Conservation (phyloP, 2,888 invertebrate species). For the Buathra laborator region DNA sequence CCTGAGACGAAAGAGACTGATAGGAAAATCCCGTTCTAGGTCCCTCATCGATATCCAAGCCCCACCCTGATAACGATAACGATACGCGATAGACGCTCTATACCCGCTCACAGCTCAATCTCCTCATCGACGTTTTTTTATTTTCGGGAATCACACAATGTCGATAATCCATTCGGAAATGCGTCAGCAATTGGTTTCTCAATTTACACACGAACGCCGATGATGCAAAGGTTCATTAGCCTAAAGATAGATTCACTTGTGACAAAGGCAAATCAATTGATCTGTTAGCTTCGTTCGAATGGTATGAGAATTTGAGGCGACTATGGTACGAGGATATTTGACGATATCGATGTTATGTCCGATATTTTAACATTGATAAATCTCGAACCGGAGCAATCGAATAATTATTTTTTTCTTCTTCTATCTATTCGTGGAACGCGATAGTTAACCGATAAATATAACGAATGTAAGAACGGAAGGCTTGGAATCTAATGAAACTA, state of each 20-base stretch:
- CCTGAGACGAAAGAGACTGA: slow-evolving; percentile 79
- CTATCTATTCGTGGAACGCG: not conserved
- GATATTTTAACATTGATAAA: slow-evolving; percentile 22
- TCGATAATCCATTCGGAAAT: slow-evolving; percentile 19
- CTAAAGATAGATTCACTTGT: slow-evolving; percentile 10
- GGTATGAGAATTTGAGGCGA: not conserved
- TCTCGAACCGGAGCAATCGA: not conserved
- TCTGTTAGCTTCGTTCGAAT: slow-evolving; percentile 13
- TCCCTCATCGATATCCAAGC: slow-evolving; percentile 83
- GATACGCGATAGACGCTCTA: slow-evolving; percentile 75
- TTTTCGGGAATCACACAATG: slow-evolving; percentile 38
- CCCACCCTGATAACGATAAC: slow-evolving; percentile 83
- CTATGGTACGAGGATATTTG: not conserved
- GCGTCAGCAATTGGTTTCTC: not conserved
- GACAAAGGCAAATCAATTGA: slow-evolving; percentile 24
- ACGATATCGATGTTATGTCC: slow-evolving; percentile 11
- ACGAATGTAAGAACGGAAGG: slow-evolving; percentile 19
- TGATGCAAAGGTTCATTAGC: slow-evolving; percentile 15
- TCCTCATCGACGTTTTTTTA: slow-evolving; percentile 7
- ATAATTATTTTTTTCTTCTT: not conserved
- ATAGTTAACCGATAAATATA: slow-evolving; percentile 5
- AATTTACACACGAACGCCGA: not conserved
- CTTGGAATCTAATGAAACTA: slow-evolving; percentile 34
- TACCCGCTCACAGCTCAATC: not conserved
- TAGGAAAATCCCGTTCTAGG: slow-evolving; percentile 82